Evolutionary conservation across 2,113 vertebrate species (phyloP), one percentile per base, ranked within the genome.

Genomic region (Ceratotherium simum): DNA sequence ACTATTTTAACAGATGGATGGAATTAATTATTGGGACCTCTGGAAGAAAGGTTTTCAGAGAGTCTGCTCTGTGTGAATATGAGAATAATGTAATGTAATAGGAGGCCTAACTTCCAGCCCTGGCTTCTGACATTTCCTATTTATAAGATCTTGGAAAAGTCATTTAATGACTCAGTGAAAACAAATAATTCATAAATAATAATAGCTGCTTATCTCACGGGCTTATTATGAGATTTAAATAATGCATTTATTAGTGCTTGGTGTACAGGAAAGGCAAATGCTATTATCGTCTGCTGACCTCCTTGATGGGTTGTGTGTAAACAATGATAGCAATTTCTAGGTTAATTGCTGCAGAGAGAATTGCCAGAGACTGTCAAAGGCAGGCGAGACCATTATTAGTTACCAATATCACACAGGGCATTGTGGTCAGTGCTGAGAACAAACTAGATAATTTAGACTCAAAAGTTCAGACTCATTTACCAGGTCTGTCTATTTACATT

Each of bases 91-190:
- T 10, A 58, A 27, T 8, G 9, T 10, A 58, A 27, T 11, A 67
- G 46, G 29, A 93, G 29, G 3, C 16, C 33, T 29, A 48, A 51
- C 13, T 76, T 95, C n/a, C n/a, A 90, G n/a, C 58, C 60, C 70
- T 42, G 58, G 9, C 25, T 91, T 79, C 54, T 91, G 25, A 46
- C 56, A 46, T 4, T 78, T 87, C 64, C 36, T 87, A 82, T 78
- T 95, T 78, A 48, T 89, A 96, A 91, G 62, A 96, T 82, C 69
- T 94, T 93, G 42, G 25, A 90, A 88, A 96, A 91, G n/a, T 82
- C 79, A 93, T 54, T 79, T 95, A 94, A 73, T 39, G 70, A 84
- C 3, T 69, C 48, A 54, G 76, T 90, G 95, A 92, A 92, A 89
- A 87, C 58, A 87, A 64, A 78, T 27, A 96, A 79, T 73, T 97